phyloP scores from a whole-genome alignment of 2,113 vertebrate species.

The Brachyhypopomus gauderio region DNA sequence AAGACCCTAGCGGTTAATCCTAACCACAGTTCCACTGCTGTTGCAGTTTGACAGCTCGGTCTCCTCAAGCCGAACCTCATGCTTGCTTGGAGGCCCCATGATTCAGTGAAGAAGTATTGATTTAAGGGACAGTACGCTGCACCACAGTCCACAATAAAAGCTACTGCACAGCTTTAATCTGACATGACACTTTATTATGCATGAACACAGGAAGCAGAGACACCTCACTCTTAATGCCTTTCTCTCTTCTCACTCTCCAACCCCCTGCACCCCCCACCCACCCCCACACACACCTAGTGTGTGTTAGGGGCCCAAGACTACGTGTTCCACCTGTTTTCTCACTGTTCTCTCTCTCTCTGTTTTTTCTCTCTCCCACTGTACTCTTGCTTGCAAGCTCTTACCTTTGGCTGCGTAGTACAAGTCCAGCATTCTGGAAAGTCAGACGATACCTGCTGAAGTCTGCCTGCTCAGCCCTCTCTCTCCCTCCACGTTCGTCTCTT shows the following conservation, averaged over 20 bases:
- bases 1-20: too few relatives aligned
- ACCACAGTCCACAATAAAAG: not conserved
- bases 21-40: too few relatives aligned
- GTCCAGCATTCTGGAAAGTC: slow-evolving; percentile 62
- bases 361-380: slow-evolving; percentile 53
- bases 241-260: not conserved
- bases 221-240: not conserved
- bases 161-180: slow-evolving; percentile 8
- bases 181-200: not conserved
- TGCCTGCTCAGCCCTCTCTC: not conserved
- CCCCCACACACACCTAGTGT: not conserved
- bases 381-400: slow-evolving; percentile 59
- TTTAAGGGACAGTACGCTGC: not conserved
- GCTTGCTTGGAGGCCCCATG: not conserved
- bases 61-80: not conserved
- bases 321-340: slow-evolving; percentile 10
- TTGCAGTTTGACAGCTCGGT: not conserved
- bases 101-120: not conserved
- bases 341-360: slow-evolving; percentile 49
- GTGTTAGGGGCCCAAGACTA: slow-evolving; percentile 31
- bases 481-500: not conserved
- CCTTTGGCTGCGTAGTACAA: slow-evolving; percentile 73
- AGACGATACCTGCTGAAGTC: slow-evolving; percentile 38
- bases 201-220: not conserved
- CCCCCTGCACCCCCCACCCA: too few relatives aligned